These are phyloP conservation scores for Drosophila emarginata DNA, from an alignment of 2,888 invertebrate species.

Conservation along the genomic window DNA sequence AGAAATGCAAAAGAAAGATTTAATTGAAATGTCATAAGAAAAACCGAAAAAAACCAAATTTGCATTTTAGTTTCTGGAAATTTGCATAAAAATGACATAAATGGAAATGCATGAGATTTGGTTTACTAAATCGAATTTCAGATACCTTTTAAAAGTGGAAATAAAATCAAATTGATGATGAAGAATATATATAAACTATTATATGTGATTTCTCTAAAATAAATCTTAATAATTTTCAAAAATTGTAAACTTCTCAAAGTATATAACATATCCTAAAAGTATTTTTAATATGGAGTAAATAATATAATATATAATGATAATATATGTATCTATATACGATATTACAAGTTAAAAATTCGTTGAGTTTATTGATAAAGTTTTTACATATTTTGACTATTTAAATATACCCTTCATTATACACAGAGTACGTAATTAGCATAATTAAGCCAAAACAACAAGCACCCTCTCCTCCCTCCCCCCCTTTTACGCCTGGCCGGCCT, in stretches of 20 bases:
- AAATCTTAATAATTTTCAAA: too few species aligned
- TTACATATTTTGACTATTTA: too few species aligned
- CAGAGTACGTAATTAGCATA: conserved; percentile 22
- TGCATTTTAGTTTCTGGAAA: conserved; percentile 21
- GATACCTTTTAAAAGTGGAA: neutral
- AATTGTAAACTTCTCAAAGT: too few species aligned
- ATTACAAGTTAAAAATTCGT: too few species aligned
- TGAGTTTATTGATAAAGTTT: too few species aligned
- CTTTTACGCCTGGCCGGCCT: conserved; percentile 19
- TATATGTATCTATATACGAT: too few species aligned
- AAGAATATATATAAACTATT: too few species aligned
- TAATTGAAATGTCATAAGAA: conserved; percentile 36
- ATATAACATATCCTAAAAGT: too few species aligned
- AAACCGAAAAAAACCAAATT: conserved; percentile 3
- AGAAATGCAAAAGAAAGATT: conserved; percentile 18
- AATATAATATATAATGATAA: too few species aligned
- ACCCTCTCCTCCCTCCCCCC: neutral
- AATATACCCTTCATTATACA: neutral
- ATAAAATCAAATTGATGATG: neutral
- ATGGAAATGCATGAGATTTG: conserved; percentile 26
- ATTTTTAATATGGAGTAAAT: too few species aligned
- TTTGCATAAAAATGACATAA: conserved; percentile 44
- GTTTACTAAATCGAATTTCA: neutral
- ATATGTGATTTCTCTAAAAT: too few species aligned
- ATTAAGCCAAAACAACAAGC: conserved; percentile 48